Percentiles rank a stretch among this genome's conserved stretches.
Evolutionary conservation across 2,797 vertebrate genomes (phyloP).

Genomic region (Falco peregrinus): DNA sequence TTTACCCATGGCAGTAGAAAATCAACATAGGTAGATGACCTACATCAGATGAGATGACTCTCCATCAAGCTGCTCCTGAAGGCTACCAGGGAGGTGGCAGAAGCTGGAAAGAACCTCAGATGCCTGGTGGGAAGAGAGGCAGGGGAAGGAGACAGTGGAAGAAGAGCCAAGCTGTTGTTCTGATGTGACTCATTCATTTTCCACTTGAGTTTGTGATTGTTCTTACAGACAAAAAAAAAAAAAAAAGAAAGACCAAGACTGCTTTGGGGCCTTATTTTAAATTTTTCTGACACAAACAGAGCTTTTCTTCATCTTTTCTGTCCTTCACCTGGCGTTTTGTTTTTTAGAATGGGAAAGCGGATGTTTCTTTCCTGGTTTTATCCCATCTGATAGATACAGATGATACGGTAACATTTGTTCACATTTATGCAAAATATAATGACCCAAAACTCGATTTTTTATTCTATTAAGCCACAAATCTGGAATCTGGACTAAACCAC

Average conservation of each 20-base stretch:
- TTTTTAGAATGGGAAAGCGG: not conserved
- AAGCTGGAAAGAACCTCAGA: not conserved
- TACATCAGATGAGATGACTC: not conserved
- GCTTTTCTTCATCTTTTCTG: not conserved
- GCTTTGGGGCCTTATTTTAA: not conserved
- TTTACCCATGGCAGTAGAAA: not conserved
- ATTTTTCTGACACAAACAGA: not conserved
- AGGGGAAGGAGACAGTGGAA: not conserved
- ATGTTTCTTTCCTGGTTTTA: not conserved
- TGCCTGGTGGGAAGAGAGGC: not conserved
- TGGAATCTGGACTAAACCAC: conserved; percentile 7
- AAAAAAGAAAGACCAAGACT: not conserved
- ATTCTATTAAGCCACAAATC: not conserved
- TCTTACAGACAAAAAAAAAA: not conserved
- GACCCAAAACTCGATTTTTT: not conserved
- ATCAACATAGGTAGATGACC: not conserved
- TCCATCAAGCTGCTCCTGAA: not conserved
- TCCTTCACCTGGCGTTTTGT: not conserved
- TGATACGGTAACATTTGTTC: not conserved
- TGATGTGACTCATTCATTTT: conserved; percentile 33
- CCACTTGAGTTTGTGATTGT: not conserved
- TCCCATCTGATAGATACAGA: not conserved
- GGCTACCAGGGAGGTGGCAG: not conserved
- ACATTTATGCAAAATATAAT: not conserved
- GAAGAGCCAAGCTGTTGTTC: not conserved